Conservation (phyloP, 2,797 vertebrate genomes). For the Peromyscus aztecus region DNA sequence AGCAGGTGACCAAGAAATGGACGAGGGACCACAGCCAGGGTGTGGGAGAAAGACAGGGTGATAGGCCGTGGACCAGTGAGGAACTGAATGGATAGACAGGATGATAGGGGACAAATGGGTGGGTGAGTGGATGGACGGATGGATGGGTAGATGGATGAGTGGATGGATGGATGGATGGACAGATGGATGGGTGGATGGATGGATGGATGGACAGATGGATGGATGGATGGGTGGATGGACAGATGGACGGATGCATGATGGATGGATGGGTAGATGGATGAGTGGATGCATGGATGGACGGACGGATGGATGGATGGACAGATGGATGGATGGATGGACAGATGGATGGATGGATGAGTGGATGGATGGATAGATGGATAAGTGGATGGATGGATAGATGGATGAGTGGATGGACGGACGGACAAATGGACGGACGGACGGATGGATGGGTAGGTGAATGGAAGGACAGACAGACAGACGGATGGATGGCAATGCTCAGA, state of each 20-base stretch:
- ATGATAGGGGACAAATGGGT: not conserved
- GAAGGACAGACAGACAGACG: too few relatives aligned
- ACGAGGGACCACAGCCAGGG: not conserved
- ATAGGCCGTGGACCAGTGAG: not conserved
- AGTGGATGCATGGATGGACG: accelerated
- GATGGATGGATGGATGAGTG: not conserved
- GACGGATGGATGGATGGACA: too few relatives aligned
- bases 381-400: not conserved
- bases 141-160: too few relatives aligned
- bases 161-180: too few relatives aligned
- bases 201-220: not conserved
- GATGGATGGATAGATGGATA: not conserved
- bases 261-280: accelerated
- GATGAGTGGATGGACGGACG: too few relatives aligned
- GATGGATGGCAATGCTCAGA: not conserved
- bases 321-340: too few relatives aligned
- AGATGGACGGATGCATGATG: accelerated
- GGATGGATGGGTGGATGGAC: not conserved
- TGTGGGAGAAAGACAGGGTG: not conserved
- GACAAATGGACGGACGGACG: too few relatives aligned
- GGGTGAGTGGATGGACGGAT: not conserved
- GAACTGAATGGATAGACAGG: not conserved
- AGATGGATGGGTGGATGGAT: not conserved
- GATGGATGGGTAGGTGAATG: too few relatives aligned
- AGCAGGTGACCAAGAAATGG: not conserved